These are phyloP conservation scores for Urophycis tenuis DNA, from an alignment of 2,797 vertebrate genomes.

Conservation along the genomic window DNA sequence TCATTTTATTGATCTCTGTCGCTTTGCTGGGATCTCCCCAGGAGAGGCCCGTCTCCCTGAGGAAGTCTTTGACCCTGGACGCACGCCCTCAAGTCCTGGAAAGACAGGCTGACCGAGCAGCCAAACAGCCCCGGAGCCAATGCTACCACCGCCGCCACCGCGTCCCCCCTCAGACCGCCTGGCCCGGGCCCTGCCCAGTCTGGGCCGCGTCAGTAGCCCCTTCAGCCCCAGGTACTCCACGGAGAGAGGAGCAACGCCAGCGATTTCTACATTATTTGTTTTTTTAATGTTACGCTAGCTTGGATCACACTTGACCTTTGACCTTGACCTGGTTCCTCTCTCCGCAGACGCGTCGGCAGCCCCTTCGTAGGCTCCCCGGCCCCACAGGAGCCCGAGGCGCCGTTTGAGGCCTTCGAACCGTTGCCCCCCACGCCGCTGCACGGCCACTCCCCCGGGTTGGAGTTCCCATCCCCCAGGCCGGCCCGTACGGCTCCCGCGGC, in stretches of 20 bases:
- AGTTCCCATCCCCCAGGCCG: background rate
- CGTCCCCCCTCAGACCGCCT: background rate
- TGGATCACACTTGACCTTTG: background rate
- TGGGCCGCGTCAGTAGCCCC: conserved; percentile 10
- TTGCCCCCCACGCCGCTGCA: conserved; percentile 23
- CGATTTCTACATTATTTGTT: too few relatives aligned
- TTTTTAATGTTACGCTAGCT: background rate
- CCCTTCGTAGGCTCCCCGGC: background rate
- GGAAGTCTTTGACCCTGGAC: conserved; percentile 57
- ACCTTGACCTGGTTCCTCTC: background rate
- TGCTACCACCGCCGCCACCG: conserved; percentile 1
- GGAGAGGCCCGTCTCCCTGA: conserved; percentile 67
- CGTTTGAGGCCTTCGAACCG: conserved; percentile 38
- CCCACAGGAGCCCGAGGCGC: conserved; percentile 43
- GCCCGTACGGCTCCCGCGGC: background rate
- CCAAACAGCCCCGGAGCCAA: background rate
- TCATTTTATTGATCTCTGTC: background rate
- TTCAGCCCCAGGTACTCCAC: conserved; percentile 48
- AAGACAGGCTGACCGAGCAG: conserved; percentile 12
- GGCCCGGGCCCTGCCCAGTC: background rate
- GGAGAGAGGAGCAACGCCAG: too few relatives aligned
- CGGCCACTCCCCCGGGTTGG: background rate
- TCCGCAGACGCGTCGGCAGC: conserved; percentile 38
- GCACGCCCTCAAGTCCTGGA: conserved; percentile 46
- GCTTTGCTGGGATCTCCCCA: conserved; percentile 26